A percentile compares a stretch with the other conserved stretches of the same genome.
phyloP scores from a whole-genome alignment of 92 coral and sea anemone species.

The Palythoa heliodiscus region DNA sequence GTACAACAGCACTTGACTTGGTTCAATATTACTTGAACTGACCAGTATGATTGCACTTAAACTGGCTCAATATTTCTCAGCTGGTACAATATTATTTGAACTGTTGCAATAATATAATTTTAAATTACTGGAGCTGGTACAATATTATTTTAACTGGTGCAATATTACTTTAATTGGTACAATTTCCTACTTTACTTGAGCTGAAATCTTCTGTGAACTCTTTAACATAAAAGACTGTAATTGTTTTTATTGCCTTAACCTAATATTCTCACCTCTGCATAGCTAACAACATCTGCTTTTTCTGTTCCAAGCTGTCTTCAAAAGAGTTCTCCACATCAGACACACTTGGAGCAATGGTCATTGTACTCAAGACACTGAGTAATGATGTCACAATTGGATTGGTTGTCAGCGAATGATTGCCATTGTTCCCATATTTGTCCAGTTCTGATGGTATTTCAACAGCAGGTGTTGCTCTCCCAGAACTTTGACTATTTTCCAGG shows the following conservation, averaged over 20 bases:
- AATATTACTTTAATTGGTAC: too few relatives aligned
- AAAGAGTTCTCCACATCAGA: constrained; percentile 61
- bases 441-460: constrained; percentile 28
- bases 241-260: background rate
- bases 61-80: too few relatives aligned
- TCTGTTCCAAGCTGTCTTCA: constrained; percentile 81
- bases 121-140: background rate
- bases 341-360: constrained; percentile 67
- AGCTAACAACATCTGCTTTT: constrained; percentile 81
- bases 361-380: constrained; percentile 78
- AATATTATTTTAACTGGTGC: too few relatives aligned
- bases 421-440: constrained; percentile 43
- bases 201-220: too few relatives aligned
- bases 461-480: constrained; percentile 47
- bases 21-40: too few relatives aligned
- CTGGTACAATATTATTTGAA: too few relatives aligned
- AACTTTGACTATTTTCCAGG: constrained; percentile 26
- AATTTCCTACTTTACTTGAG: too few relatives aligned
- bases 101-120: background rate
- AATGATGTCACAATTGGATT: constrained; percentile 54
- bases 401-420: constrained; percentile 31
- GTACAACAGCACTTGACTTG: too few relatives aligned
- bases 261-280: constrained; percentile 80
- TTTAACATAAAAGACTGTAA: too few relatives aligned
- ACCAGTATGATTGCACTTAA: too few relatives aligned